Evolutionary conservation across 92 coral and sea anemone genomes (phyloP), one percentile per base, ranked within the genome.

Genomic region (Heliopora coerulea): DNA sequence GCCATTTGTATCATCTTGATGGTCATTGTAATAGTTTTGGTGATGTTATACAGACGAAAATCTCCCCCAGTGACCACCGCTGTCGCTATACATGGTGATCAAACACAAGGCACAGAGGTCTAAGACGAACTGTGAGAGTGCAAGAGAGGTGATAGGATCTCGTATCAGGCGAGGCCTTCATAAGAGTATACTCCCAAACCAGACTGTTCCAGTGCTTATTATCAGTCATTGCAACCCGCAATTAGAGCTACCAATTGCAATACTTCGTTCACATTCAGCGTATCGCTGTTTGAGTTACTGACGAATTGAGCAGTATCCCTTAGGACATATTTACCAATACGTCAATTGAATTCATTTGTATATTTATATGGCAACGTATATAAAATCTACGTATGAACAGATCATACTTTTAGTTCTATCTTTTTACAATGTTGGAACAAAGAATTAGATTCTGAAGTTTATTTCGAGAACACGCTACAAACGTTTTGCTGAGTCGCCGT

Each of bases 11-110:
- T 78, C 6, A 76, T 88, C 29, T 65, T 95, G 17, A 73, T 95
- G 29, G 49, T 82, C 52, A 89, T 89, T 5, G 85, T 95, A 11
- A 76, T 90, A 18, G 91, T 88, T 57, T 80, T 90, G 73, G 89
- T 82, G 59, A 83, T 84, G 80, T 78, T 90, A 77, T 95, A 89
- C 70, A 86, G 83, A 50, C 89, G 99, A 42, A 90, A 82, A 84
- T 52, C 77, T 31, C 62, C 60, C 27, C 77, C 77, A 19, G 62
- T 70, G 20, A 33, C 62, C 14, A 54, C 48, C 0, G 54, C 33
- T 56, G 77, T 54, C 10, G 27, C 57, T 19, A 63, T 49, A 29
- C 62, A 46, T 24, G 77, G 63, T 33, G 77, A 70, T 6, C 44
- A 30, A 33, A 70, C 54, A 63, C 77, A 70, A 18, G 77, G 77